Conservation (phyloP, 1,140 invertebrate species). For the Portunus trituberculatus region DNA sequence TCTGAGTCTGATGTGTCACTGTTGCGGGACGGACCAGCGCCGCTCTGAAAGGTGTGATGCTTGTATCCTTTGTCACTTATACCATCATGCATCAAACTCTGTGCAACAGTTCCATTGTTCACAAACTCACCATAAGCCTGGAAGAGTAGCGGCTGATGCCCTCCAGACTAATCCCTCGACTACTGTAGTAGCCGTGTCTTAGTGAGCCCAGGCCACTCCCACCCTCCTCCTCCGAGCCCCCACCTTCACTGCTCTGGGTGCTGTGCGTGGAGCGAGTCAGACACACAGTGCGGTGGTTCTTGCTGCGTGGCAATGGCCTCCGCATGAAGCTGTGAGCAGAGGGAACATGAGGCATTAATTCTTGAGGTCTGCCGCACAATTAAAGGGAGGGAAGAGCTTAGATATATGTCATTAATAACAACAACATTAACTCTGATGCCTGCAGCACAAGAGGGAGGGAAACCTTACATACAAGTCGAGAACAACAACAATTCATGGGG, state of each 20-base stretch:
- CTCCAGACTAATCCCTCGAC: not conserved
- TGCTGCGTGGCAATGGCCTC: slow-evolving; percentile 67
- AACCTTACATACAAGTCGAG: not conserved
- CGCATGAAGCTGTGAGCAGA: slow-evolving; percentile 70
- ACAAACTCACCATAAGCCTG: slow-evolving; percentile 63
- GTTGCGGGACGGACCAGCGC: slow-evolving; percentile 59
- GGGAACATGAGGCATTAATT: not conserved
- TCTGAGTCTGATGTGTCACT: slow-evolving; percentile 70
- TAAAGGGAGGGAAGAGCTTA: too few relatives aligned
- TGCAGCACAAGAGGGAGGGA: not conserved
- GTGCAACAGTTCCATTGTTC: too few relatives aligned
- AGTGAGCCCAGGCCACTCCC: slow-evolving; percentile 35
- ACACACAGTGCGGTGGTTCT: slow-evolving; percentile 65
- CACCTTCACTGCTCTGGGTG: slow-evolving; percentile 66
- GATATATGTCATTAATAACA: not conserved
- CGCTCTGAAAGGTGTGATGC: slow-evolving; percentile 45
- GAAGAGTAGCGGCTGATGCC: slow-evolving; percentile 57
- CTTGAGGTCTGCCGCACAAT: too few relatives aligned
- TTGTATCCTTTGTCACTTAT: not conserved
- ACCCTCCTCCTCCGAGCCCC: slow-evolving; percentile 64
- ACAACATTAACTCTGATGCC: not conserved
- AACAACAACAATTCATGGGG: too few relatives aligned
- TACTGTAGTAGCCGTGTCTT: not conserved
- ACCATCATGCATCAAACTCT: too few relatives aligned
- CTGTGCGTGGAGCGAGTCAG: slow-evolving; percentile 53